Percentiles rank a stretch among this genome's conserved stretches.
Evolutionary conservation across 2,113 vertebrate species (phyloP).

Genomic region (Chamaea fasciata): DNA sequence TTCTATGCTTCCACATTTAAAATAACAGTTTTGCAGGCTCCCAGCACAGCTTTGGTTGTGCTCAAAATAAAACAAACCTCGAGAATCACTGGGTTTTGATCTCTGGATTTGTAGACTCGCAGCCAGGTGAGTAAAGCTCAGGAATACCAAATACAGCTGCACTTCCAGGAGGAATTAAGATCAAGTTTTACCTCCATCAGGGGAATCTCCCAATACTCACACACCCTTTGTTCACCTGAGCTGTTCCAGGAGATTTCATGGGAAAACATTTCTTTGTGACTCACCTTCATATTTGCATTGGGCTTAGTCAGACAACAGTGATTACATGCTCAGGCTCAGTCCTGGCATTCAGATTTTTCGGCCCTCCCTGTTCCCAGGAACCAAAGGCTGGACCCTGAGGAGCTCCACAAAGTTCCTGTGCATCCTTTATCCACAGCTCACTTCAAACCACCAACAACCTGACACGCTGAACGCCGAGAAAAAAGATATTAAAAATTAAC

Average conservation of each 20-base stretch:
- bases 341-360: not conserved
- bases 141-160: not conserved
- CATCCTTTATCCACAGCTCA: fast-evolving
- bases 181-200: not conserved
- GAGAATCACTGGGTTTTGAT: fast-evolving
- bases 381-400: fast-evolving
- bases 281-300: slow-evolving; percentile 14
- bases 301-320: not conserved
- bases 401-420: not conserved
- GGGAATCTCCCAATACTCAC: not conserved
- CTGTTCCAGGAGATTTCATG: not conserved
- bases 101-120: too few species aligned
- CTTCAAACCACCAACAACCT: not conserved
- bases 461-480: fast-evolving
- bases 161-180: fast-evolving
- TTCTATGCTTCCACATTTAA: not conserved
- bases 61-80: not conserved
- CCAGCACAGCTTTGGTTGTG: not conserved
- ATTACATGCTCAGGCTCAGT: not conserved
- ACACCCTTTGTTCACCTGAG: not conserved
- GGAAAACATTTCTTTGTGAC: slow-evolving; percentile 15
- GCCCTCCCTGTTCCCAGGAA: not conserved
- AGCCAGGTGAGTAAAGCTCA: not conserved
- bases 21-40: fast-evolving
- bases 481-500: not conserved